phyloP scores from a whole-genome alignment of 2,888 invertebrate species.

The Synanthedon tipuliformis region DNA sequence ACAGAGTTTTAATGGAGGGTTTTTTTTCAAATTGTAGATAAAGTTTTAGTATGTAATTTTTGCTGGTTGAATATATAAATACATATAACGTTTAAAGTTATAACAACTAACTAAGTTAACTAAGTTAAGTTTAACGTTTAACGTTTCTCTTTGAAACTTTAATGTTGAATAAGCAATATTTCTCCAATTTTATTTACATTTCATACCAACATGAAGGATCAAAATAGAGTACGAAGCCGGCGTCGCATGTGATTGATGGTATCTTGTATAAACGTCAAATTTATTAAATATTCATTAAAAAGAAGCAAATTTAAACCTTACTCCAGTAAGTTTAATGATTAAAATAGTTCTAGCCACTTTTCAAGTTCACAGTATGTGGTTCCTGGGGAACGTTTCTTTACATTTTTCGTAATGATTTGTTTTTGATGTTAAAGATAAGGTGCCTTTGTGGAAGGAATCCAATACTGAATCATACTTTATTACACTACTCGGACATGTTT shows the following conservation, averaged over 20 bases:
- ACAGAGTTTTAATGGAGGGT: no score
- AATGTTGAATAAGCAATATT: no score
- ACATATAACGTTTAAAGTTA: no score
- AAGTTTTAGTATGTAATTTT: no score
- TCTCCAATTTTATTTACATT: no score
- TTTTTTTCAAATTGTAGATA: no score
- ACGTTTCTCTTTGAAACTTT: no score
- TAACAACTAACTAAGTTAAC: no score
- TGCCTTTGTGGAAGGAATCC: conserved; percentile 4
- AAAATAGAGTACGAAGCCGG: conserved; percentile 7
- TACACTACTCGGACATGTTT: conserved; percentile 1
- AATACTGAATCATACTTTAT: conserved; percentile 4
- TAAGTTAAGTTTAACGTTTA: no score
- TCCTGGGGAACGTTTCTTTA: conserved; percentile 6
- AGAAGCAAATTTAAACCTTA: conserved; percentile 3
- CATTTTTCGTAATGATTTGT: conserved; percentile 3
- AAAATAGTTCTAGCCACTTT: background rate
- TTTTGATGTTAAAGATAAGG: conserved; percentile 1
- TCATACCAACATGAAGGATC: background rate
- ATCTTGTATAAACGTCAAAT: conserved; percentile 5
- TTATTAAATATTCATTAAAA: background rate
- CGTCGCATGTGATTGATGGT: conserved; percentile 37
- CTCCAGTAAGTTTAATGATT: conserved; percentile 4
- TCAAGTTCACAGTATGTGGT: conserved; percentile 9
- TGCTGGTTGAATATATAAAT: no score